Base-by-base conservation (phyloP, 2,888 invertebrate genomes). In the Drosophila vallismaia region DNA sequence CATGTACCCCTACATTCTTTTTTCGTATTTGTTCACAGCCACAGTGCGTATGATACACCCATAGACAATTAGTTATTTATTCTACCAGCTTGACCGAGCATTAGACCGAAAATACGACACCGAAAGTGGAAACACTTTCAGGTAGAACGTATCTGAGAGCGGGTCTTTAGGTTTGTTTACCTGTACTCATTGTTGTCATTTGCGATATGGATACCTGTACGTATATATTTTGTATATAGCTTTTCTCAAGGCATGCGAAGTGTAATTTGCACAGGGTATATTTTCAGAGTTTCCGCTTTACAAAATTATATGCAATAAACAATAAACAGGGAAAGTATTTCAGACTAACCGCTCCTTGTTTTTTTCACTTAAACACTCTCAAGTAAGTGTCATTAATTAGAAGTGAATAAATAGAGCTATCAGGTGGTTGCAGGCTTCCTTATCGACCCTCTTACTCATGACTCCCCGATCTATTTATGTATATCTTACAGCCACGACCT, bases 51-150 rank as follows among this genome's bases (percentile, higher is more conserved):
- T 57, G 36, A 36, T 36, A 36, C n/a, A 36, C 36, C 48, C 48
- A 46, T 40, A 42, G 60, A 62, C 60, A 62, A 62, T 62, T 62
- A 62, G 60, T 62, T 57, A 62, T 62, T 62, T 42, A 62, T 62
- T 62, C 60, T 56, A 46, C 14, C 46, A 56, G 56, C 56, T 55
- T 24, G 31, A 14, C 31, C 24, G 46, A 46, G 44, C 44, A 54
- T 54, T 45, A 36, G 36, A 19, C 19, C 12, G 36, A 2, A n/a
- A 36, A 36, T n/a, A 36, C 8, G 14, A 19, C 45, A 33, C 33
- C 57, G 58, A 62, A 57, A 62, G 60, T 62, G 60, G 60, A 62
- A 57, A 49, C 29, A 57, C 60, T 49, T 49, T 42, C 42, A 42
- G 60, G 48, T 62, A 62, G 31, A 62, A 62, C 14, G 31, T 3